These are phyloP conservation scores for Drosophila aldrichi DNA, from an alignment of 2,888 invertebrate species.

Conservation along the genomic window DNA sequence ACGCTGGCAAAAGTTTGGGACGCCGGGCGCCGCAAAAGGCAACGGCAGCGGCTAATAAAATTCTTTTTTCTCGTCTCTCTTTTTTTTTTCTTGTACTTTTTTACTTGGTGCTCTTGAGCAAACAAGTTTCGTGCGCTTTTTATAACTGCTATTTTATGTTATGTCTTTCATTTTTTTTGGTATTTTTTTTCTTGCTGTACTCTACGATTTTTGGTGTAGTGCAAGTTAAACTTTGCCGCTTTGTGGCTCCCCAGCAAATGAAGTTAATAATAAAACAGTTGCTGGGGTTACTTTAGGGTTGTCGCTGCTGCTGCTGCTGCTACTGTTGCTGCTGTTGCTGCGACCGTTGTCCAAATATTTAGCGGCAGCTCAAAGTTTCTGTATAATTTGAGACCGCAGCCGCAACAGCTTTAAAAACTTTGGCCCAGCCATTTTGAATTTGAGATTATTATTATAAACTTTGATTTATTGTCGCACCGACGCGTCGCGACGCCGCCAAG, in stretches of 20 bases:
- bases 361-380: constrained; percentile 50
- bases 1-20: constrained; percentile 52
- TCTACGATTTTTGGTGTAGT: constrained; percentile 47
- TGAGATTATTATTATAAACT: constrained; percentile 76
- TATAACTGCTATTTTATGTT: constrained; percentile 78
- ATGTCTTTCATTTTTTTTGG: constrained; percentile 64
- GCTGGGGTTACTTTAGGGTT: constrained; percentile 75
- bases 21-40: constrained; percentile 50
- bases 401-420: constrained; percentile 42
- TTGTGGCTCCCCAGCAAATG: constrained; percentile 73
- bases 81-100: constrained; percentile 15
- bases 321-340: constrained; percentile 14
- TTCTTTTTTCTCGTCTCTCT: constrained; percentile 39
- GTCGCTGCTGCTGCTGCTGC: constrained; percentile 31
- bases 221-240: constrained; percentile 74
- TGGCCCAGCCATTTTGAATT: constrained; percentile 61
- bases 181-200: constrained; percentile 2
- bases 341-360: constrained; percentile 54
- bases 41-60: constrained; percentile 72
- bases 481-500: constrained; percentile 56
- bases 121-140: constrained; percentile 75
- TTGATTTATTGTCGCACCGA: constrained; percentile 76
- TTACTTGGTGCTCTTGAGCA: constrained; percentile 66
- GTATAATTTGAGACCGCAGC: constrained; percentile 64
- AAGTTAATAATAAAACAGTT: constrained; percentile 81